Conservation (phyloP, 2,888 invertebrate genomes). For the Pyralis farinalis region DNA sequence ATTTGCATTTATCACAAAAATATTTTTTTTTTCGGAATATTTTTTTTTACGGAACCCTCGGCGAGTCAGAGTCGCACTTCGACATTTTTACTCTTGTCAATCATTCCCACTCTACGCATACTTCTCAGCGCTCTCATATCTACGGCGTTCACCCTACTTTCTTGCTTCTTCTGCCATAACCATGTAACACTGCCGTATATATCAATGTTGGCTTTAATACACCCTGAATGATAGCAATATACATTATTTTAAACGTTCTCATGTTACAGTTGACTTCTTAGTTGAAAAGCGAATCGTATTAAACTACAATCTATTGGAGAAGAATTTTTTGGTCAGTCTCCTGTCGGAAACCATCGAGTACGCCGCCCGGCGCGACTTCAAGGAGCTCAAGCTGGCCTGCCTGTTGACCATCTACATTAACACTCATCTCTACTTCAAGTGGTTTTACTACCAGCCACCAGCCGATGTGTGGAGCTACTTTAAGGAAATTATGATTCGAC, state of each 20-base stretch:
- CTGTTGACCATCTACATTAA: slow-evolving; percentile 54
- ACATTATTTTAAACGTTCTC: not conserved
- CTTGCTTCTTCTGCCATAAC: too few species aligned
- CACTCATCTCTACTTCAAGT: slow-evolving; percentile 56
- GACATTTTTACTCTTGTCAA: too few species aligned
- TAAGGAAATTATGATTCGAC: slow-evolving; percentile 59
- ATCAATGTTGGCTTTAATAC: too few species aligned
- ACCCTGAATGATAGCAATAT: too few species aligned
- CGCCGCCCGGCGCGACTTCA: slow-evolving; percentile 54
- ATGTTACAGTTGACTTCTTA: slow-evolving; percentile 33
- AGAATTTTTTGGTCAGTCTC: slow-evolving; percentile 43
- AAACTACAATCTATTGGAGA: slow-evolving; percentile 50
- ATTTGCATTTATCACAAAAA: too few species aligned
- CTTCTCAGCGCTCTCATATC: too few species aligned
- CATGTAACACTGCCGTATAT: too few species aligned
- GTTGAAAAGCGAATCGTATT: slow-evolving; percentile 47
- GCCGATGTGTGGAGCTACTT: slow-evolving; percentile 55
- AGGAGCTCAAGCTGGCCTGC: slow-evolving; percentile 45
- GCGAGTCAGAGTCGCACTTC: too few species aligned
- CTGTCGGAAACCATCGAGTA: slow-evolving; percentile 52
- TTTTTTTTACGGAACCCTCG: too few species aligned
- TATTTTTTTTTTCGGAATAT: too few species aligned
- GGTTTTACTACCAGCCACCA: slow-evolving; percentile 61
- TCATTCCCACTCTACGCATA: too few species aligned
- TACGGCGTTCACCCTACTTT: too few species aligned